phyloP scores from a whole-genome alignment of 64 coral and sea anemone genomes.

The Porites lutea region DNA sequence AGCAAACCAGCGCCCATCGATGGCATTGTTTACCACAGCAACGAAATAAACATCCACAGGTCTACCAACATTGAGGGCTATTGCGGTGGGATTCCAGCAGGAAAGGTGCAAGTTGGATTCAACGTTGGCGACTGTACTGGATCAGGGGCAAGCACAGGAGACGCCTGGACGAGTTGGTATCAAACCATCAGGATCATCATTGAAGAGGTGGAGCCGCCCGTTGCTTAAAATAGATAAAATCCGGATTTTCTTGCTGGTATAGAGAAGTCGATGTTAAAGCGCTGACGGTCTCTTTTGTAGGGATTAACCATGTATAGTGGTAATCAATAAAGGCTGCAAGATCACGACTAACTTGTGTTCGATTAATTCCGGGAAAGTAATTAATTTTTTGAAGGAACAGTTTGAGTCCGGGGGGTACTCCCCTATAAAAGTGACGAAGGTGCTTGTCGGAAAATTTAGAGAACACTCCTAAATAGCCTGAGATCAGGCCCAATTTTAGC shows the following conservation, averaged over 20 bases:
- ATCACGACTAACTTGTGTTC: too few relatives aligned
- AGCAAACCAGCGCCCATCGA: conserved; percentile 46
- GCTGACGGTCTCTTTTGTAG: neutral
- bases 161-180: conserved; percentile 64
- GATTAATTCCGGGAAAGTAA: too few relatives aligned
- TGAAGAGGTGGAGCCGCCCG: conserved; percentile 45
- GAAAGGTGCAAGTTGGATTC: conserved; percentile 20
- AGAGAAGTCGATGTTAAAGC: neutral
- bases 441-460: too few relatives aligned
- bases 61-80: conserved; percentile 53
- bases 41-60: conserved; percentile 33
- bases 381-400: too few relatives aligned
- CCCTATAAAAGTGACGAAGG: too few relatives aligned
- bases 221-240: neutral
- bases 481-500: too few relatives aligned
- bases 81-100: conserved; percentile 40
- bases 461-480: too few relatives aligned
- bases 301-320: too few relatives aligned
- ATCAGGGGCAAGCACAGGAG: neutral
- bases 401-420: too few relatives aligned
- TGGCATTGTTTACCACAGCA: conserved; percentile 4
- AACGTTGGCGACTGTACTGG: conserved; percentile 9
- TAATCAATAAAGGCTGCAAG: too few relatives aligned
- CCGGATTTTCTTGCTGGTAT: neutral
- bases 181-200: conserved; percentile 52